phyloP scores from a whole-genome alignment of 1,140 invertebrate genomes.

The Bombus pascuorum region DNA sequence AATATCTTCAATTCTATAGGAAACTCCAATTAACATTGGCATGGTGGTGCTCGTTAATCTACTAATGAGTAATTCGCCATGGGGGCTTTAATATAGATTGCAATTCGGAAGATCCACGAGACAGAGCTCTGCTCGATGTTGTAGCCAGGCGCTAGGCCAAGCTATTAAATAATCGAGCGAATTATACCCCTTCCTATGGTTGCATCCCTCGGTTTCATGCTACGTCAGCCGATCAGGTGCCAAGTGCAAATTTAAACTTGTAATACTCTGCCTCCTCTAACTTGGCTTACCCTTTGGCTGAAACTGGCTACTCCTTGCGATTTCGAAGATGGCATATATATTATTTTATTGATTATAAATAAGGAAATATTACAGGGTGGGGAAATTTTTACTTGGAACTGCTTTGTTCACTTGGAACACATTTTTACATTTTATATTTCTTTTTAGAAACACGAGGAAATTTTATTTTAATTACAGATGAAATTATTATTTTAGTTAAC shows the following conservation, averaged over 20 bases:
- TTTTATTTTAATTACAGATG: too few relatives aligned
- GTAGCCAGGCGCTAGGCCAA: slow-evolving; percentile 56
- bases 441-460: too few relatives aligned
- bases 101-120: slow-evolving; percentile 31
- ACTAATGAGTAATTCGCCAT: slow-evolving; percentile 59
- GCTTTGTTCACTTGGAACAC: neutral
- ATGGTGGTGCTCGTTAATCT: slow-evolving; percentile 52
- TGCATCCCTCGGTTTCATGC: slow-evolving; percentile 15
- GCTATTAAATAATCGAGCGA: slow-evolving; percentile 66
- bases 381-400: neutral
- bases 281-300: neutral
- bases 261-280: neutral
- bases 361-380: neutral
- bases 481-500: too few relatives aligned
- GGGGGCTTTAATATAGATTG: slow-evolving; percentile 63
- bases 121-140: slow-evolving; percentile 23
- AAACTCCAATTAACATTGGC: slow-evolving; percentile 52
- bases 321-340: neutral
- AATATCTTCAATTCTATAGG: neutral
- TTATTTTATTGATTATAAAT: neutral
- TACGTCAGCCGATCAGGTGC: slow-evolving; percentile 55
- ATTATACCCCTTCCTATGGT: slow-evolving; percentile 33
- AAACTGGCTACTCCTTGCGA: neutral
- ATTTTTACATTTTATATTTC: too few relatives aligned
- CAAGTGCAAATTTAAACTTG: slow-evolving; percentile 65